A percentile compares a stretch with the other conserved stretches of the same genome.
Evolutionary conservation across 2,888 invertebrate genomes (phyloP).

Genomic region (Brachypterus glaber): DNA sequence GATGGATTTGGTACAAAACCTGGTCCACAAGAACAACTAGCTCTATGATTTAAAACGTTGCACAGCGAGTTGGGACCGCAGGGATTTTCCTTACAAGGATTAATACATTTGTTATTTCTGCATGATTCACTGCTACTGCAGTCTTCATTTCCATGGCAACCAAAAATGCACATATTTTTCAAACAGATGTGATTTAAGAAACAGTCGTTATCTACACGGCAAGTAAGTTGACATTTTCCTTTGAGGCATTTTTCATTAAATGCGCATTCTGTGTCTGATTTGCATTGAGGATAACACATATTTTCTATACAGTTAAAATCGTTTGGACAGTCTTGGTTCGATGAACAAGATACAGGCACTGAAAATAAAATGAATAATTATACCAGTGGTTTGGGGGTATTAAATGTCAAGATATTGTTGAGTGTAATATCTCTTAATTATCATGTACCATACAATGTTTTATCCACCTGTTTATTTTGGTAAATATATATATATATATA

Average conservation of each 20-base stretch:
- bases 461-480: too few relatives aligned
- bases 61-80: slow-evolving; percentile 82
- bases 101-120: slow-evolving; percentile 66
- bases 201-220: slow-evolving; percentile 84
- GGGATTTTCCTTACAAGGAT: slow-evolving; percentile 66
- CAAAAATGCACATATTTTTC: slow-evolving; percentile 74
- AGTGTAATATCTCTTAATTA: too few relatives aligned
- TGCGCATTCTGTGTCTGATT: slow-evolving; percentile 71
- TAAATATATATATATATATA: too few relatives aligned
- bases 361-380: slow-evolving; percentile 27
- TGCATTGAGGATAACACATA: slow-evolving; percentile 71
- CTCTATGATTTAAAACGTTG: slow-evolving; percentile 69
- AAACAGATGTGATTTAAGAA: slow-evolving; percentile 86
- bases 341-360: slow-evolving; percentile 71
- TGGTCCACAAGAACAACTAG: slow-evolving; percentile 67
- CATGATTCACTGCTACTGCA: slow-evolving; percentile 80
- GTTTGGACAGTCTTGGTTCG: slow-evolving; percentile 58
- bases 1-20: slow-evolving; percentile 81
- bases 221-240: slow-evolving; percentile 78
- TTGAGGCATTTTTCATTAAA: slow-evolving; percentile 80
- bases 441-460: too few relatives aligned
- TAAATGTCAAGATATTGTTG: too few relatives aligned
- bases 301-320: slow-evolving; percentile 69
- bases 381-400: too few relatives aligned
- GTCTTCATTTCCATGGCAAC: slow-evolving; percentile 79